phyloP scores from a whole-genome alignment of 37 sponge, comb jelly and placozoan genomes.

The Agelas oroides region DNA sequence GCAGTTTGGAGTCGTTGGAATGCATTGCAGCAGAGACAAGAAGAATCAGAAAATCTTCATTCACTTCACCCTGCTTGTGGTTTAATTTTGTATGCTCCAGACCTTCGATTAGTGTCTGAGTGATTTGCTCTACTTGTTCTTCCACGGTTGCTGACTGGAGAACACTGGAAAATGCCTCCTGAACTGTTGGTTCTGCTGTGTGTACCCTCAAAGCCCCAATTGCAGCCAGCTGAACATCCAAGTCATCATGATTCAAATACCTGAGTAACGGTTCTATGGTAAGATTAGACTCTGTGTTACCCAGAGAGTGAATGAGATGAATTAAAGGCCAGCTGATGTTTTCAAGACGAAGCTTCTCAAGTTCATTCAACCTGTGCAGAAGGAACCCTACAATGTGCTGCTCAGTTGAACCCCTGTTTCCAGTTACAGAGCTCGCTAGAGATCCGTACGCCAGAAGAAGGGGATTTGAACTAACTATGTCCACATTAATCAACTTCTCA shows the following conservation, averaged over 20 bases:
- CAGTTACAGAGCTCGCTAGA: neutral
- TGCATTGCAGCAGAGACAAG: neutral
- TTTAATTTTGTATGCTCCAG: neutral
- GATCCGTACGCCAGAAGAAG: conserved; percentile 44
- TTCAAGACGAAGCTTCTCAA: neutral
- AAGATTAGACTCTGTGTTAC: conserved; percentile 46
- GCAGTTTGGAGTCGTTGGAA: conserved; percentile 3
- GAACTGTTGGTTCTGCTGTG: neutral
- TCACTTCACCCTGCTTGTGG: too few species aligned
- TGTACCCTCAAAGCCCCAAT: conserved; percentile 31
- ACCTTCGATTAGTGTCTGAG: neutral
- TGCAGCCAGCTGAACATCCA: conserved; percentile 41
- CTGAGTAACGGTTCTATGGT: conserved; percentile 15
- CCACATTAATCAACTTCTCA: conserved; percentile 3
- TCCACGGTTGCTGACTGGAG: neutral
- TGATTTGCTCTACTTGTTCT: neutral
- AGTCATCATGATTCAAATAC: conserved; percentile 36
- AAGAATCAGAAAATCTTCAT: neutral
- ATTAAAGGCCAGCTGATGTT: neutral
- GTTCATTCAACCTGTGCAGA: conserved; percentile 1
- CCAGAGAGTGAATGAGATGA: conserved; percentile 46
- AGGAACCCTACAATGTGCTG: conserved; percentile 14
- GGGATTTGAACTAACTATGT: conserved; percentile 1
- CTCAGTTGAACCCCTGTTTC: neutral
- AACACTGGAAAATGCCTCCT: conserved; percentile 5